Evolutionary conservation across 2,888 invertebrate genomes (phyloP).

Genomic region (Apantesis nais): DNA sequence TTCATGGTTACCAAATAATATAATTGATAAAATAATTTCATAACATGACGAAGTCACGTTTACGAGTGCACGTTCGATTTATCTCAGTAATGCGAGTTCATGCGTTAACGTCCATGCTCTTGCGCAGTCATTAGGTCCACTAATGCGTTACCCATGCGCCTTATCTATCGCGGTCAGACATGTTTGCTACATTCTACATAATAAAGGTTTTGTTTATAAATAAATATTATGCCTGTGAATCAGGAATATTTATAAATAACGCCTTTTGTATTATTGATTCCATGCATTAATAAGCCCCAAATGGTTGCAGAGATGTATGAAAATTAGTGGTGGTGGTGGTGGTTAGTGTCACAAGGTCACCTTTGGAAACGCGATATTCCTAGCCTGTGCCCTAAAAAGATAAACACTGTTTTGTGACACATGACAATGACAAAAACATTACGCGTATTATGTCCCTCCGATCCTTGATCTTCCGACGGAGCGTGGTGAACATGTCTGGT

Average conservation of each 20-base stretch:
- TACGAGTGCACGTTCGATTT: slow-evolving; percentile 15
- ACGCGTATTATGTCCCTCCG: no score
- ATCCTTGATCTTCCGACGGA: no score
- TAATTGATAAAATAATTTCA: slow-evolving; percentile 8
- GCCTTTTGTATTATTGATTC: not conserved
- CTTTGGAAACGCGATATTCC: no score
- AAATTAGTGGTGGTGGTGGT: no score
- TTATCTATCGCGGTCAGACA: slow-evolving; percentile 32
- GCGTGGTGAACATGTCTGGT: no score
- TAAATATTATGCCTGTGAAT: not conserved
- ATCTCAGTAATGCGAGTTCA: slow-evolving; percentile 20
- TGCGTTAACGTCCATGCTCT: slow-evolving; percentile 1
- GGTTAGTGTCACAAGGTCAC: no score
- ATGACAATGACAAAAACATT: no score
- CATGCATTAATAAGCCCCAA: not conserved
- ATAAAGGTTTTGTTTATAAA: slow-evolving; percentile 11
- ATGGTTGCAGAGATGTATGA: not conserved
- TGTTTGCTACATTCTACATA: slow-evolving; percentile 5
- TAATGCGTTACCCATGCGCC: slow-evolving; percentile 13
- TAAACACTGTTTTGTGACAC: no score
- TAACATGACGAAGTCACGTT: slow-evolving; percentile 1
- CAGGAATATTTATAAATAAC: not conserved
- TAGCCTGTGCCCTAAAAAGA: no score
- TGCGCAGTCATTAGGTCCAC: slow-evolving; percentile 12
- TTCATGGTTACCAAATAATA: not conserved